Base-by-base conservation (phyloP, 2,113 vertebrate genomes). In the Marmota flaviventris region DNA sequence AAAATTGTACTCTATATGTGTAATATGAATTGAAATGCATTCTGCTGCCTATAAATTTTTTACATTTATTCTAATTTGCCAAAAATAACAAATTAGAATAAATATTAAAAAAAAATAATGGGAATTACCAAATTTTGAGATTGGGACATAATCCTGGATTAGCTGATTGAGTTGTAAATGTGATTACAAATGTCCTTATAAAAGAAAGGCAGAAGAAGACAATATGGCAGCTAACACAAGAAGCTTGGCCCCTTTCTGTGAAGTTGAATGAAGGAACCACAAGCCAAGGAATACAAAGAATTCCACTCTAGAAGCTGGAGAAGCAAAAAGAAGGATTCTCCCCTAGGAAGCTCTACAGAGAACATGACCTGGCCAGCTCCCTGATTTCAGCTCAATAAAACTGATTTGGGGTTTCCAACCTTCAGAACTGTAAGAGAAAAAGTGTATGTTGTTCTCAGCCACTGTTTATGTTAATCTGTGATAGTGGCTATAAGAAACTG, bases 351-450 rank as follows among this genome's bases (percentile, higher is more conserved):
- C 0, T 63, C 8, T 34, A 0, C 0, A 61, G 34, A 29, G 37
- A 78, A 1, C 12, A 42, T 0, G 0, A 16, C 7, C 12, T 79
- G 77, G 2, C 16, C 18, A 16, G 9, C 16, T 8, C n/a, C 81
- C 65, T 27, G 42, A 63, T 61, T 73, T 69, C 37, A 81, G 42
- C 13, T 65, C n/a, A 42, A 8, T 27, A 58, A 76, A 84, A 69
- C 20, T 7, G 20, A 70, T 29, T 34, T 65, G 13, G 5, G 8
- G 86, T 34, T 67, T 77, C 72, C 72, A 58, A 77, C 14, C 65
- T 89, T 42, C 10, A 72, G 22, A 56, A 77, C 11, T 32, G 10
- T 10, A 79, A 45, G 9, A 89, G 29, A 27, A 92, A 18, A 72
- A 73, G 39, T 29, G 5, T 34, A 34, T 24, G 39, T 12, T 51